phyloP scores from a whole-genome alignment of 2,113 vertebrate genomes.

The Recurvirostra avosetta region DNA sequence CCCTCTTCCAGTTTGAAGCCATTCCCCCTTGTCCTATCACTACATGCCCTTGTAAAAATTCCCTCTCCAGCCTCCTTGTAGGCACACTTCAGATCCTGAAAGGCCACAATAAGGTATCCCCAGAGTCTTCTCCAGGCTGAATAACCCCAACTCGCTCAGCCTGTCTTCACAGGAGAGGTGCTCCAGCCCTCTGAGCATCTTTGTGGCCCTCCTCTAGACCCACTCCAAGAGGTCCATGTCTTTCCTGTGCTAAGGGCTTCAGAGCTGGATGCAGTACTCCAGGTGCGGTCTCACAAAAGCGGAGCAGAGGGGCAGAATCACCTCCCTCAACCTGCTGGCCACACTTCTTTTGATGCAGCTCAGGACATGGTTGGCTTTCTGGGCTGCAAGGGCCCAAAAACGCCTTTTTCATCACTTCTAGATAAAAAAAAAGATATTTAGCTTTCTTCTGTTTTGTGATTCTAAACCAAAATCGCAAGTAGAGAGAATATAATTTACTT shows the following conservation, averaged over 20 bases:
- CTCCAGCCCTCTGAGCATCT: background rate
- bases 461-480: background rate
- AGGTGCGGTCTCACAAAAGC: background rate
- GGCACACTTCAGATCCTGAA: too few species aligned
- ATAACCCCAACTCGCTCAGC: background rate
- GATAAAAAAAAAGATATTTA: background rate
- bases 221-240: background rate
- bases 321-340: background rate
- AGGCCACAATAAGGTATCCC: background rate
- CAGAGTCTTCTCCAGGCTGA: background rate
- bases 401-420: background rate
- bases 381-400: background rate
- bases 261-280: background rate
- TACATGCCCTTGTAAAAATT: too few species aligned
- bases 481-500: background rate
- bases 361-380: background rate
- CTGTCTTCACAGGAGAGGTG: background rate
- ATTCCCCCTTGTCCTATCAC: too few species aligned
- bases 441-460: background rate
- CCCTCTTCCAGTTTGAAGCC: too few species aligned
- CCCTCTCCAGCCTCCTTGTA: too few species aligned
- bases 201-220: background rate
- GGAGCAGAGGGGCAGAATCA: background rate
- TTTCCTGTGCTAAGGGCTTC: background rate
- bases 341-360: background rate